Evolutionary conservation across 1,140 invertebrate species (phyloP).

Genomic region (Danaus melanippus): DNA sequence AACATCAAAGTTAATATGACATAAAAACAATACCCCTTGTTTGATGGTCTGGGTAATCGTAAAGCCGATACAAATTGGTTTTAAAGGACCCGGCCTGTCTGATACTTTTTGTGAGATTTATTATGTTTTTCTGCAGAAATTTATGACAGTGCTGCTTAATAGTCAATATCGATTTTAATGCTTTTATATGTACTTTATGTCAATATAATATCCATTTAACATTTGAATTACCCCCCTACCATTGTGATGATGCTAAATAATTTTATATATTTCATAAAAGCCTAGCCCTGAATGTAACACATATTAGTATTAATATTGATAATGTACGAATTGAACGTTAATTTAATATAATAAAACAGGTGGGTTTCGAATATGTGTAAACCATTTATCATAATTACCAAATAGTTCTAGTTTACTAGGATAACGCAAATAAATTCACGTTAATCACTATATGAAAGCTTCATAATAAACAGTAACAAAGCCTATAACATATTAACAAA

Average conservation of each 20-base stretch:
- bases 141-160: conserved; percentile 16
- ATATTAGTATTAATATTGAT: not conserved
- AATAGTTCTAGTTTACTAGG: not conserved
- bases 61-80: conserved; percentile 53
- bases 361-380: too few species aligned
- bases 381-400: too few species aligned
- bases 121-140: conserved; percentile 23
- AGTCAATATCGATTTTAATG: conserved; percentile 16
- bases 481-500: conserved; percentile 24
- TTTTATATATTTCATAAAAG: not conserved
- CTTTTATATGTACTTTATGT: conserved; percentile 3
- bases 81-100: conserved; percentile 37
- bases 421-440: conserved; percentile 16
- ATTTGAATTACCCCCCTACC: conserved; percentile 1
- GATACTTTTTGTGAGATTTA: conserved; percentile 34
- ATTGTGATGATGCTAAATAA: not conserved
- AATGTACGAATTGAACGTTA: not conserved
- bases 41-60: conserved; percentile 43
- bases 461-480: conserved; percentile 21
- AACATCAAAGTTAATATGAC: conserved; percentile 43
- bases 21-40: conserved; percentile 53
- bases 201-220: not conserved
- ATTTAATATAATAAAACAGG: not conserved
- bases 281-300: conserved; percentile 1
- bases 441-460: conserved; percentile 18